phyloP scores from a whole-genome alignment of 2,113 vertebrate species.

The Chauna torquata region DNA sequence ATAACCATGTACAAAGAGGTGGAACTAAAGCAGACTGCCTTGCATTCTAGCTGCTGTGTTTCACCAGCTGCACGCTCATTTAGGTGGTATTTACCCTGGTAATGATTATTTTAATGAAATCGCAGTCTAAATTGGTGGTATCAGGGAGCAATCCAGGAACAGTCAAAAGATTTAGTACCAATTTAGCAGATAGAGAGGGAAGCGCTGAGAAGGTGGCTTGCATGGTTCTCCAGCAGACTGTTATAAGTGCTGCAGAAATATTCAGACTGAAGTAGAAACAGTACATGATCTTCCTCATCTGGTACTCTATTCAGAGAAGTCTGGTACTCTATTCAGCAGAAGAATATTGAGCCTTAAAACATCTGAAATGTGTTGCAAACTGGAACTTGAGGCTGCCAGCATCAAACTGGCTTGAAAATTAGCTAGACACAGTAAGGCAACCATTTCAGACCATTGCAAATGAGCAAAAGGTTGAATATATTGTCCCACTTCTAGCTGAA shows the following conservation, averaged over 20 bases:
- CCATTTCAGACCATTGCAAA: not conserved
- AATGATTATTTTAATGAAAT: constrained; percentile 50
- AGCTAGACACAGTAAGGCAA: not conserved
- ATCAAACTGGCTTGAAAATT: not conserved
- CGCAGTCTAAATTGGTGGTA: constrained; percentile 16
- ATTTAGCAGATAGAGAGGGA: not conserved
- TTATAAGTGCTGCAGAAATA: not conserved
- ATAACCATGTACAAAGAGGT: not conserved
- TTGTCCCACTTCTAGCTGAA: not conserved
- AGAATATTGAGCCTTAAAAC: not conserved
- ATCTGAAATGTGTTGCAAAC: not conserved
- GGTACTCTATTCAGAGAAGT: not conserved
- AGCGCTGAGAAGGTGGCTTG: not conserved
- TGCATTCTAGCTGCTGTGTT: not conserved
- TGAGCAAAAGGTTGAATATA: not conserved
- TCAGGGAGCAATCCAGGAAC: not conserved
- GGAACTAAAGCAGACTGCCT: not conserved
- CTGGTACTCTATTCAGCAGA: not conserved
- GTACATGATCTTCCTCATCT: not conserved
- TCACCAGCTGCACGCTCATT: constrained; percentile 7
- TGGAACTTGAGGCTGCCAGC: not conserved
- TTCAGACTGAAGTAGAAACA: not conserved
- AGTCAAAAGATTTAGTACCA: not conserved
- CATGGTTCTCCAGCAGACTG: not conserved
- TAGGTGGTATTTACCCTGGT: not conserved